Evolutionary conservation across 2,113 vertebrate species (phyloP).

Genomic region (Leptobrachium leishanense): DNA sequence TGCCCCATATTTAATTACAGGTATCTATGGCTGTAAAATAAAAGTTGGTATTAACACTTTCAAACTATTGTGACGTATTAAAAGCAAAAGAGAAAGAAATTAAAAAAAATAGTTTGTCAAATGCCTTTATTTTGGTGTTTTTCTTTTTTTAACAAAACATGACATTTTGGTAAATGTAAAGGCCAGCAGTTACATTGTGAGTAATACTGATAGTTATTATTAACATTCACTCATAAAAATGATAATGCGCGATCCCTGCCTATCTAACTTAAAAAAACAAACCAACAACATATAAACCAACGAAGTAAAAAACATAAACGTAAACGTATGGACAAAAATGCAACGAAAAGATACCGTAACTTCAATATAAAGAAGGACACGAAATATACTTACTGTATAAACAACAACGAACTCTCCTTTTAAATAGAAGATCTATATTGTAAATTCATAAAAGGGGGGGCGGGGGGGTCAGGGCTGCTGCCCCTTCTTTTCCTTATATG

Average conservation of each 20-base stretch:
- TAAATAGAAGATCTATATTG: background rate
- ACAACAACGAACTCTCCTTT: background rate
- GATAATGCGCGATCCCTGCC: constrained; percentile 64
- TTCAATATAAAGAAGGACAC: constrained; percentile 71
- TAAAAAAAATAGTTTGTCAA: constrained; percentile 24
- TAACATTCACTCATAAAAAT: constrained; percentile 78
- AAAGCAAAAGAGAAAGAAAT: background rate
- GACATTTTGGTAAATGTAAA: constrained; percentile 63
- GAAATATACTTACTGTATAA: background rate
- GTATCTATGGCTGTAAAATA: too few relatives aligned
- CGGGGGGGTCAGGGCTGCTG: too few relatives aligned
- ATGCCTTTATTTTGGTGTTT: constrained; percentile 34
- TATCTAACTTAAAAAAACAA: constrained; percentile 67
- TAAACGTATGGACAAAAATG: constrained; percentile 51
- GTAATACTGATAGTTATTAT: constrained; percentile 81
- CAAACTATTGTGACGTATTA: background rate
- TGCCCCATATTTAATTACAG: too few relatives aligned
- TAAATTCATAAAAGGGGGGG: too few relatives aligned
- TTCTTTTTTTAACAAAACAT: constrained; percentile 37
- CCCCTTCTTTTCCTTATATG: too few relatives aligned
- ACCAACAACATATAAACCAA: constrained; percentile 22
- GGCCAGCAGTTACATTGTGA: constrained; percentile 64
- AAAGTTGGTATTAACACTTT: too few relatives aligned
- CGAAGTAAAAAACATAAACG: constrained; percentile 69
- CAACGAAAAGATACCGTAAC: constrained; percentile 61